Percentiles rank a stretch among this genome's conserved stretches.
phyloP scores from a whole-genome alignment of 2,888 invertebrate genomes.

The Campoplex nolae region DNA sequence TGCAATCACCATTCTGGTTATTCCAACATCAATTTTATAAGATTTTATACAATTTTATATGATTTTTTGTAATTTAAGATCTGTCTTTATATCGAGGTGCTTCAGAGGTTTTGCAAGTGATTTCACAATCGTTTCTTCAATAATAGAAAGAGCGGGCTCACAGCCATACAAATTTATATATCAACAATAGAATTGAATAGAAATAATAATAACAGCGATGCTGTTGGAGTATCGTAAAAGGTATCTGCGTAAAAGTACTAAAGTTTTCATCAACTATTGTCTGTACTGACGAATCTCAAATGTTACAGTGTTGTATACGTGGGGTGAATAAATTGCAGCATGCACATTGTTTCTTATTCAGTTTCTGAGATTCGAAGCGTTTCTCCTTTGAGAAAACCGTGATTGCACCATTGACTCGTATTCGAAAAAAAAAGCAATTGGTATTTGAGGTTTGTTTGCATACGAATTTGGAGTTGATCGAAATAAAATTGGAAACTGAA shows the following conservation, averaged over 20 bases:
- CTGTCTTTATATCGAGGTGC: not conserved
- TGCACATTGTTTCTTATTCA: not conserved
- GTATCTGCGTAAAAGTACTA: slow-evolving; percentile 7
- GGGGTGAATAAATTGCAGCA: not conserved
- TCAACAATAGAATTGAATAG: slow-evolving; percentile 1
- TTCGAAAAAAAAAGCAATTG: not conserved
- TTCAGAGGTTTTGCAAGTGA: not conserved
- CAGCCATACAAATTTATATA: not conserved
- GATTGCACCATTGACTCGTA: not conserved
- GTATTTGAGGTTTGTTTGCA: not conserved
- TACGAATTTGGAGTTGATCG: not conserved
- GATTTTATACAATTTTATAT: not conserved
- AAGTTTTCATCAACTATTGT: not conserved
- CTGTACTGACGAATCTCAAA: not conserved
- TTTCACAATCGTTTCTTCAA: not conserved
- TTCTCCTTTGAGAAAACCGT: not conserved
- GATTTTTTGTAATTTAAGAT: not conserved
- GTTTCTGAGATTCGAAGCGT: not conserved
- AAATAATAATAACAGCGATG: not conserved
- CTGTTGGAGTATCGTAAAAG: not conserved
- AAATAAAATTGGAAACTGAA: not conserved
- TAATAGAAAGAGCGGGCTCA: not conserved
- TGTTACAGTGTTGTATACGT: not conserved
- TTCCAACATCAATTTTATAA: too few species aligned
- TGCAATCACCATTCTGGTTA: not conserved